Conservation (phyloP, 2,113 vertebrate genomes). For the Anolis sagrei region DNA sequence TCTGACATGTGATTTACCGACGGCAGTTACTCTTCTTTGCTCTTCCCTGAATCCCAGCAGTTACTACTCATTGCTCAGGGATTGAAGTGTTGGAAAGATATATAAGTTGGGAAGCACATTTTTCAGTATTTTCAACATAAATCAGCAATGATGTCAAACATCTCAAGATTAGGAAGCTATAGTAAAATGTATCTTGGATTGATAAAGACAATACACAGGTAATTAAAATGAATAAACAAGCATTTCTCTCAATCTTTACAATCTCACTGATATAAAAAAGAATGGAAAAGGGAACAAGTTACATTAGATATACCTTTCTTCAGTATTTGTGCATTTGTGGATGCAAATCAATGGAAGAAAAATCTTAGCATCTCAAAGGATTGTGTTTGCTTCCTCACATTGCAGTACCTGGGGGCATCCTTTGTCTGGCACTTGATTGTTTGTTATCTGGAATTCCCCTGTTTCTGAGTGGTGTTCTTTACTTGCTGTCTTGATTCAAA, state of each 20-base stretch:
- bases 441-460: too few species aligned
- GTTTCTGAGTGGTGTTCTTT: too few species aligned
- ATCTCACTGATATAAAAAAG: background rate
- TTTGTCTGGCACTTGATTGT: too few species aligned
- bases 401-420: background rate
- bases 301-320: background rate
- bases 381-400: background rate
- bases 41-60: conserved; percentile 1
- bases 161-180: conserved; percentile 29
- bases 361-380: conserved; percentile 1
- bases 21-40: background rate
- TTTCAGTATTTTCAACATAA: conserved; percentile 57
- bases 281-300: background rate
- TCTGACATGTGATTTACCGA: conserved; percentile 7
- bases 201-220: conserved; percentile 1
- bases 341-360: background rate
- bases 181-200: conserved; percentile 44
- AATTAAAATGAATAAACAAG: conserved; percentile 2
- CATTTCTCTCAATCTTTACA: background rate
- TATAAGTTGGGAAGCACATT: conserved; percentile 49
- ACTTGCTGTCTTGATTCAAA: background rate
- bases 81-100: conserved; percentile 27
- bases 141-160: conserved; percentile 46
- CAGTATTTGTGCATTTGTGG: background rate
- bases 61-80: conserved; percentile 24